These are phyloP conservation scores for Sebastes paucispinis DNA, from an alignment of 2,797 vertebrate species.

Conservation along the genomic window DNA sequence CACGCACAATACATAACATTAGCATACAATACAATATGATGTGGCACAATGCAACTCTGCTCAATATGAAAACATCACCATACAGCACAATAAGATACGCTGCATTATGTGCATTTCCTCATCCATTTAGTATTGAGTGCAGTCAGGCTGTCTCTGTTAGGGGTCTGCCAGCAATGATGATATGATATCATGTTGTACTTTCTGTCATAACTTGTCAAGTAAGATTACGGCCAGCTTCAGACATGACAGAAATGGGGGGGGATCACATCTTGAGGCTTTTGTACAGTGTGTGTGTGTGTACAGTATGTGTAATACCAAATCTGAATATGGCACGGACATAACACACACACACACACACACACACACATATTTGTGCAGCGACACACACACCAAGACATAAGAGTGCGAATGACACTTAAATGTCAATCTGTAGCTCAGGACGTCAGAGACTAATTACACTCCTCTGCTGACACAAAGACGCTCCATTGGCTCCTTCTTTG, in stretches of 20 bases:
- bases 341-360: background rate
- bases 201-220: constrained; percentile 64
- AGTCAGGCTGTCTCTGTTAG: constrained; percentile 29
- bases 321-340: background rate
- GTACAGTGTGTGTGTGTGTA: background rate
- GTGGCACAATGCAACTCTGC: constrained; percentile 6
- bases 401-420: constrained; percentile 55
- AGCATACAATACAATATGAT: constrained; percentile 25
- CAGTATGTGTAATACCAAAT: background rate
- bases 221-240: constrained; percentile 42
- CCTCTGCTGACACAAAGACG: constrained; percentile 62
- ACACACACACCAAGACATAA: background rate
- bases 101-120: constrained; percentile 17
- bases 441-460: constrained; percentile 67
- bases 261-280: constrained; percentile 10
- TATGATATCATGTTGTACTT: constrained; percentile 49
- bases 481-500: constrained; percentile 58
- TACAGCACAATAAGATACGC: constrained; percentile 7
- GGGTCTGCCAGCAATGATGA: constrained; percentile 31
- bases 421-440: constrained; percentile 64
- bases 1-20: constrained; percentile 29
- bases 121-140: constrained; percentile 46
- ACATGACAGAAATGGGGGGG: constrained; percentile 12
- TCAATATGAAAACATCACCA: constrained; percentile 6
- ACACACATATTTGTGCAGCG: background rate